These are phyloP conservation scores for Hydrolagus colliei DNA, from an alignment of 2,797 vertebrate species.

Conservation along the genomic window DNA sequence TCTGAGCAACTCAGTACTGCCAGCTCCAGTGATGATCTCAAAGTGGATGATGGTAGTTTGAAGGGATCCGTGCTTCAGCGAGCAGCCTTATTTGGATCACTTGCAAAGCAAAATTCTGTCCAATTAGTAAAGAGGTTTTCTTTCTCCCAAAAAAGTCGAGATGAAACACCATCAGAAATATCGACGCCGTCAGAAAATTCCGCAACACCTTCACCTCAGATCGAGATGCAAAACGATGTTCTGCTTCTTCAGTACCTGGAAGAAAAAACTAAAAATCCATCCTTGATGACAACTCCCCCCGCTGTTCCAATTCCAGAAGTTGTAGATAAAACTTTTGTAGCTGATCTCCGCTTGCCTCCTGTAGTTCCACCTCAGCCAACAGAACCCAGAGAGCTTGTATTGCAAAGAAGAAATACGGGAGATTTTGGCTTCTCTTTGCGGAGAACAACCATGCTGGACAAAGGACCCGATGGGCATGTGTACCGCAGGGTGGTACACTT, in stretches of 20 bases:
- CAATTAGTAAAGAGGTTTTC: slow-evolving; percentile 94
- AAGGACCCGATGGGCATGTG: slow-evolving; percentile 71
- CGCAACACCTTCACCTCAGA: slow-evolving; percentile 78
- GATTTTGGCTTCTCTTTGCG: slow-evolving; percentile 93
- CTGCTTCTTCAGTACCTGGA: slow-evolving; percentile 4
- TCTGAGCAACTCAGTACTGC: slow-evolving; percentile 78
- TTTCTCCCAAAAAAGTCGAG: slow-evolving; percentile 85
- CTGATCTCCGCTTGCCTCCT: slow-evolving; percentile 67
- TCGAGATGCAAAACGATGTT: slow-evolving; percentile 54
- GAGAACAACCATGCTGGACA: slow-evolving; percentile 88
- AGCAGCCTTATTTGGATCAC: slow-evolving; percentile 80
- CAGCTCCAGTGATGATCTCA: slow-evolving; percentile 89
- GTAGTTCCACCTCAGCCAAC: slow-evolving; percentile 69
- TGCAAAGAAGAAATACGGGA: slow-evolving; percentile 84
- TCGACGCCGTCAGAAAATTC: slow-evolving; percentile 90
- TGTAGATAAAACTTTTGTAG: slow-evolving; percentile 70
- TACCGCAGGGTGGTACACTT: slow-evolving; percentile 87
- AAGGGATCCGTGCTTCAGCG: slow-evolving; percentile 81
- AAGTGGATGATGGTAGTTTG: slow-evolving; percentile 64
- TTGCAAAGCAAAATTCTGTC: slow-evolving; percentile 87
- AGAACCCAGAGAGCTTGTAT: slow-evolving; percentile 69
- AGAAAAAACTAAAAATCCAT: not conserved
- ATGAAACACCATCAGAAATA: slow-evolving; percentile 82
- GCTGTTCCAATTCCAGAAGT: slow-evolving; percentile 65
- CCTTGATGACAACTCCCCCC: slow-evolving; percentile 37